Base-by-base conservation (phyloP, 2,797 vertebrate species). In the Dendrocincla tyrannina region DNA sequence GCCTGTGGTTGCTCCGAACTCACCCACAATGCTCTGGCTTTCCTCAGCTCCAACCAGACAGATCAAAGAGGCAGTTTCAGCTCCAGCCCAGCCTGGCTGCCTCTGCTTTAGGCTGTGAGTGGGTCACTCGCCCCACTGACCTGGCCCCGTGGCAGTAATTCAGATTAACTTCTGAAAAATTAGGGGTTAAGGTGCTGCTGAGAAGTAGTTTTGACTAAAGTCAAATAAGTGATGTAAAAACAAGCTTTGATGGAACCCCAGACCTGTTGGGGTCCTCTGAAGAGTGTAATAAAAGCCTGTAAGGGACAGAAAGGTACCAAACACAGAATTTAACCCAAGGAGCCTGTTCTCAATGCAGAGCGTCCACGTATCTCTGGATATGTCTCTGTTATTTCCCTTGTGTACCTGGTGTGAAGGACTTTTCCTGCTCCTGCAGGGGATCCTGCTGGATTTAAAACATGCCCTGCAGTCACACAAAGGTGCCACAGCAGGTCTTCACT, bases 331-430 rank as follows among this genome's bases (percentile, higher is more conserved):
- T 53, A 78, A 47, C 8, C 17, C 11, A 44, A 33, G 32, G 5
- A 41, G 11, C 28, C 42, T 33, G 15, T 33, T 56, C 7, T 66
- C 17, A 19, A 14, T 14, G 24, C n/a, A 67, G 27, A 49, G 17
- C 20, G 37, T 10, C 12, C 37, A 30, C 14, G 28, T 42, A 33
- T 63, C 41, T 72, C 70, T 49, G 35, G 6, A 1, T 56, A 18
- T 3, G 11, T 20, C 24, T 47, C 17, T 59, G 4, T 30, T 20
- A 20, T 47, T 90, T 74, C 41, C n/a, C 62, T 46, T 12, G 7
- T 6, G 13, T 35, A 63, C 39, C 30, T 58, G 28, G 24, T 0
- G 0, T 17, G 27, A 47, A 30, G 49, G 20, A 30, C 4, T 9
- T 66, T 56, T 53, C 30, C 69, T 50, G 53, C n/a, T 46, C 53